Evolutionary conservation across 2,888 invertebrate species (phyloP), one percentile per base, ranked within the genome.

Genomic region (Elegia similella): DNA sequence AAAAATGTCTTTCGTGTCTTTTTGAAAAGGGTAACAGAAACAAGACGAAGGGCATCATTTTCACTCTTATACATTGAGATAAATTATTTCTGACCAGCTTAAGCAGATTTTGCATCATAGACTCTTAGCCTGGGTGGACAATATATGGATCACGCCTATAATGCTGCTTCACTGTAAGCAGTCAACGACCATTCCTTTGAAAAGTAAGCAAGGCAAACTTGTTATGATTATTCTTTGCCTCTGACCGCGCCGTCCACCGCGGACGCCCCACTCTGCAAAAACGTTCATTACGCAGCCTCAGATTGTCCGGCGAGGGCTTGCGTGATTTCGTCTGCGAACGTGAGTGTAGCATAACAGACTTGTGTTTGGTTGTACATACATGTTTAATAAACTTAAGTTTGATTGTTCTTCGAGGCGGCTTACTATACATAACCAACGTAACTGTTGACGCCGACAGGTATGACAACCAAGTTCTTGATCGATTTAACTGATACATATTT

Each of bases 401-500:
- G 56, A 55, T 57, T 59, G 53, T 53, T 43, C 48, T 60, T 56
- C 59, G 57, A 8, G 55, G 48, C 64, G 44, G 57, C 50, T 57
- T 32, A 58, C 7, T 59, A 58, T 64, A 62, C 64, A 57, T 62
- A 65, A 68, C 71, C 73, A 72, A 17, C 50, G 50, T 34, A 15
- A 34, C 50, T 50, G 34, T 6, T 16, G 7, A 32, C 34, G 1
- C 7, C 8, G 17, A 16, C 16, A 34, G 34, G 48, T 50, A 17
- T 50, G 34, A 38, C 34, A 38, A 38, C n/a, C 12, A 38, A 38
- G n/a, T 10, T 38, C 38, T 38, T 38, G 12, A 12, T 38, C n/a
- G 13, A 16, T 1, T 12, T 13, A 50, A 50, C 46, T 29, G 16
- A 16, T 15, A 13, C 10, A 34, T 6, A 34, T 10, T 10, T 8